Conservation (phyloP, 2,113 vertebrate species). For the Sakesphorus luctuosus region DNA sequence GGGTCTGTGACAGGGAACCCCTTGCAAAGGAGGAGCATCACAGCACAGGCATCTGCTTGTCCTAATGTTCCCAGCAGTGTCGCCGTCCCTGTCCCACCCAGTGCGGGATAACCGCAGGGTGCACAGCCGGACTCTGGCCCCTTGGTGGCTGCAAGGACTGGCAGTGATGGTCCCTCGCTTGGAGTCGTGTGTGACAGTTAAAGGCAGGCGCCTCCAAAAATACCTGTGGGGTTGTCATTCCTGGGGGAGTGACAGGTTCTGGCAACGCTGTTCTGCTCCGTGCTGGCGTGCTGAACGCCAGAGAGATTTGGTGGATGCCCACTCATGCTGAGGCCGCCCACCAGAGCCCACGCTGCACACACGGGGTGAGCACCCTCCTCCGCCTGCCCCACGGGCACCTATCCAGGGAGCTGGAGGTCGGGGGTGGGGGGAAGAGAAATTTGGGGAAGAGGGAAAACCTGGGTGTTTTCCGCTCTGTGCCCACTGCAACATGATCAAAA, state of each 20-base stretch:
- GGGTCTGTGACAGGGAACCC: neutral
- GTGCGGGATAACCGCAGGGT: rapidly evolving
- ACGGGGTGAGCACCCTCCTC: neutral
- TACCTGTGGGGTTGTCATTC: neutral
- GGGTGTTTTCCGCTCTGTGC: neutral
- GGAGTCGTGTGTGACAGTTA: neutral
- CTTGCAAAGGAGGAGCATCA: neutral
- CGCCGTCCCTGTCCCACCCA: neutral
- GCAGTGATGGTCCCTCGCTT: neutral
- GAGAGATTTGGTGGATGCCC: neutral
- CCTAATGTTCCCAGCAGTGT: neutral
- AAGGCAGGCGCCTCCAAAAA: neutral
- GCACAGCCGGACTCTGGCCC: rapidly evolving
- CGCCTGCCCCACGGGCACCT: rapidly evolving
- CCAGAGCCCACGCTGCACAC: neutral
- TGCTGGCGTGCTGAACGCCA: rapidly evolving
- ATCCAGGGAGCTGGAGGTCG: rapidly evolving
- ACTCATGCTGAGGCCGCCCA: rapidly evolving
- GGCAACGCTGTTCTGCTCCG: rapidly evolving
- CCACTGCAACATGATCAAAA: rapidly evolving
- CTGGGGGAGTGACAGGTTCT: rapidly evolving
- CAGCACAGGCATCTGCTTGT: neutral
- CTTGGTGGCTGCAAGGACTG: neutral
- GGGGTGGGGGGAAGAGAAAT: rapidly evolving
- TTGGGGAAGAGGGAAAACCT: neutral